phyloP scores from a whole-genome alignment of 37 sponge, comb jelly and placozoan species.

The Ephydatia muelleri region DNA sequence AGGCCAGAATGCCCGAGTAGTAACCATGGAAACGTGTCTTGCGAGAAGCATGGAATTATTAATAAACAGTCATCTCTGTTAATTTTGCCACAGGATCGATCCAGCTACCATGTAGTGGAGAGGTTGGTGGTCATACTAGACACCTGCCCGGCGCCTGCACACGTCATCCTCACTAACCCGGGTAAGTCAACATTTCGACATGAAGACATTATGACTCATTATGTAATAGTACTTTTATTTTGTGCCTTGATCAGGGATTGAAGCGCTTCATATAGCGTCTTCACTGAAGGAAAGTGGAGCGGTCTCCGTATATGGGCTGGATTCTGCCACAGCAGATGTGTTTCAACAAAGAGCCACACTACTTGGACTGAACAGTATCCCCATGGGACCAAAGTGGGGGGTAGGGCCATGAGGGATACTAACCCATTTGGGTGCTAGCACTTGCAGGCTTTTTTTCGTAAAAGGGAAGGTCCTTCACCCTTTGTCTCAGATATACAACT shows the following conservation, averaged over 20 bases:
- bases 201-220: not conserved
- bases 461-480: not conserved
- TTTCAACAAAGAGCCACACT: not conserved
- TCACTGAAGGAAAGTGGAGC: constrained; percentile 1
- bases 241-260: constrained; percentile 10
- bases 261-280: constrained; percentile 27
- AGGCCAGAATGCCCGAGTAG: not conserved
- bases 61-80: not conserved
- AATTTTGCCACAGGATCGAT: constrained; percentile 41
- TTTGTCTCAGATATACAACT: constrained; percentile 47
- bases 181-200: constrained; percentile 17
- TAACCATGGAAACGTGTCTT: not conserved
- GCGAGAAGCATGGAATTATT: not conserved
- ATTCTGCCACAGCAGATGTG: not conserved
- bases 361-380: constrained; percentile 50
- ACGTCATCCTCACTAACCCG: constrained; percentile 40
- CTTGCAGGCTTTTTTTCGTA: not conserved
- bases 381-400: no score
- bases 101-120: constrained; percentile 45
- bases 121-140: not conserved
- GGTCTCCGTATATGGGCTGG: constrained; percentile 29
- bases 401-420: not conserved
- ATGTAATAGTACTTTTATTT: not conserved
- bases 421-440: not conserved
- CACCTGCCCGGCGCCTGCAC: not conserved